Percentiles rank a stretch among this genome's conserved stretches.
Evolutionary conservation across 2,797 vertebrate species (phyloP).

Genomic region (Microcaecilia unicolor): DNA sequence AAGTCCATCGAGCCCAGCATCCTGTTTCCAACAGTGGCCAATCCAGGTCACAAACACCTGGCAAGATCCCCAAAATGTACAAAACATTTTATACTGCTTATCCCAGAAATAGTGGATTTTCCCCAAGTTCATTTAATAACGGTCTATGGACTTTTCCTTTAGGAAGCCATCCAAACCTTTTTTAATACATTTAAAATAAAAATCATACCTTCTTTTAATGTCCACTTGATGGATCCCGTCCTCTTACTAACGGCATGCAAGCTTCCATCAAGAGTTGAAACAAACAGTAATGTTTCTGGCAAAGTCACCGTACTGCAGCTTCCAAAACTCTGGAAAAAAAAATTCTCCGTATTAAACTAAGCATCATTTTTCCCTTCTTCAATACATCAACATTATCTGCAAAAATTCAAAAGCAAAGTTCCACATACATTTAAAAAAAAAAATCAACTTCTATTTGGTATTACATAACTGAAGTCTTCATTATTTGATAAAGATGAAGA

Average conservation of each 20-base stretch:
- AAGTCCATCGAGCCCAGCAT: too few species aligned
- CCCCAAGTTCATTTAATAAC: too few species aligned
- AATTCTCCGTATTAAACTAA: neutral
- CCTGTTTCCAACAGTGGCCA: too few species aligned
- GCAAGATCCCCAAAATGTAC: too few species aligned
- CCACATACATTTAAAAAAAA: too few species aligned
- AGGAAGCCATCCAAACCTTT: too few species aligned
- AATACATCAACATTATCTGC: neutral
- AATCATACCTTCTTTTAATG: slow-evolving; percentile 96
- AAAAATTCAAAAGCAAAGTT: too few species aligned
- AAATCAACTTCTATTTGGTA: neutral
- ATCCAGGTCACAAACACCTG: too few species aligned
- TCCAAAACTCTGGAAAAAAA: slow-evolving; percentile 55
- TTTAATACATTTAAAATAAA: too few species aligned
- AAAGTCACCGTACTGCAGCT: slow-evolving; percentile 75
- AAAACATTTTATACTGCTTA: too few species aligned
- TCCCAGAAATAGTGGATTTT: too few species aligned
- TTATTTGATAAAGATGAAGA: neutral
- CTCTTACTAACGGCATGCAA: slow-evolving; percentile 93
- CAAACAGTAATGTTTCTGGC: slow-evolving; percentile 87
- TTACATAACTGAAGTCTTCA: neutral
- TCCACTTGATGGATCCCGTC: slow-evolving; percentile 92
- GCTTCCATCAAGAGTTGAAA: slow-evolving; percentile 91
- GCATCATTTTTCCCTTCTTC: neutral
- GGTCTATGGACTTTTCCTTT: too few species aligned